Evolutionary conservation across 1,140 invertebrate genomes (phyloP).

Genomic region (Neodiprion pinetum): DNA sequence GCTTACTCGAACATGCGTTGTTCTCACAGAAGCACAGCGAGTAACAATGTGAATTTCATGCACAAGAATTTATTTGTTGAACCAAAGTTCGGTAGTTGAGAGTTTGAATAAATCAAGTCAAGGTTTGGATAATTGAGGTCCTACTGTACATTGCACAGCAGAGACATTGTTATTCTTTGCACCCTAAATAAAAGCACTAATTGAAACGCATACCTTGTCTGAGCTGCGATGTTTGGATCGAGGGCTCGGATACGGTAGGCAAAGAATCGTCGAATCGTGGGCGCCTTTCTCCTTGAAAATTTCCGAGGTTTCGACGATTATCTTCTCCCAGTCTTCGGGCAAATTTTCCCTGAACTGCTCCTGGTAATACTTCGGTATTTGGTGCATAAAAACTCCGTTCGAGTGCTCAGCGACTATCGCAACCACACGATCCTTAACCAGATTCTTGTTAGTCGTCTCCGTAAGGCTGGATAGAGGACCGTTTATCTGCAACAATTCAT

Average conservation of each 20-base stretch:
- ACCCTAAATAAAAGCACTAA: too few species aligned
- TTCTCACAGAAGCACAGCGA: too few species aligned
- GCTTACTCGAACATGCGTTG: too few species aligned
- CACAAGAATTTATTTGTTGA: too few species aligned
- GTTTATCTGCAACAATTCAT: slow-evolving; percentile 50
- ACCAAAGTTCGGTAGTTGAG: too few species aligned
- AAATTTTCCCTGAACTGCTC: slow-evolving; percentile 63
- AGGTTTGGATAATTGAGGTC: too few species aligned
- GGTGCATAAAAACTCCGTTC: slow-evolving; percentile 57
- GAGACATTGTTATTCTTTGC: too few species aligned
- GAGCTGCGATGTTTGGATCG: too few species aligned
- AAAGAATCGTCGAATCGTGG: slow-evolving; percentile 59
- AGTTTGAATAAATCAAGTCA: too few species aligned
- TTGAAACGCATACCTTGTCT: too few species aligned
- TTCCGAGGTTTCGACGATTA: slow-evolving; percentile 56
- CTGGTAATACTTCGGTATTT: slow-evolving; percentile 52
- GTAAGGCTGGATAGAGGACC: slow-evolving; percentile 41
- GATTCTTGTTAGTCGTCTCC: slow-evolving; percentile 37
- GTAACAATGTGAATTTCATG: too few species aligned
- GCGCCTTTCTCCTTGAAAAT: slow-evolving; percentile 61
- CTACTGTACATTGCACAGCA: too few species aligned
- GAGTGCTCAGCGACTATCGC: slow-evolving; percentile 61
- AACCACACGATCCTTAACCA: slow-evolving; percentile 55
- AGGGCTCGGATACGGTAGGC: slow-evolving; percentile 24
- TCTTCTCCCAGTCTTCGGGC: slow-evolving; percentile 62